Base-by-base conservation (phyloP, 2,113 vertebrate species). In the Tringa solitaria region DNA sequence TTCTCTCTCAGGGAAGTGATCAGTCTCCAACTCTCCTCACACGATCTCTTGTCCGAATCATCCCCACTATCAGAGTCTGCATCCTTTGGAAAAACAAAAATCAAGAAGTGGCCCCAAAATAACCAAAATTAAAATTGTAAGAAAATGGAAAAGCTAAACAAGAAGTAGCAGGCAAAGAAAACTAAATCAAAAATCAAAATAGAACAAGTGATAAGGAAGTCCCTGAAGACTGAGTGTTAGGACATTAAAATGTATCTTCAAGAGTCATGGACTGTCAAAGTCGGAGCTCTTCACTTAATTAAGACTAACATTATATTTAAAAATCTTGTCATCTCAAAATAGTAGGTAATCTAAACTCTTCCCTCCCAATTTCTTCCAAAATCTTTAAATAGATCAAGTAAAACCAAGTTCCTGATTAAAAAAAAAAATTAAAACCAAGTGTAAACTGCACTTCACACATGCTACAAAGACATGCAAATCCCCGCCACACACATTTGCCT, bases 61-160 rank as follows among this genome's bases (percentile, higher is more conserved):
- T 99, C 99, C 95, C 99, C 99, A 99, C 99, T 99, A 99, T 99
- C 99, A 98, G 99, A 99, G 98, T 99, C 99, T 98, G 99, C 99
- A 97, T 99, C 99, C 99, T 99, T 99, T 98, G 98, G 96, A 97
- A 97, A 99, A 99, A 99, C 98, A 99, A 99, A 98, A 99, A 99
- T 98, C 98, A 99, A 98, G 99, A 98, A 99, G 98, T 98, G 98
- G 99, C 99, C 98, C 98, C 98, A 98, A 99, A 98, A 98, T 97
- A 98, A 99, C 98, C 98, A 97, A 99, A 99, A 99, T 99, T 98
- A 98, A 98, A 97, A 98, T 97, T 96, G 98, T 98, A 98, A 98
- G 99, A 98, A 97, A 98, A 98, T 96, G 95, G 98, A 99, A 98
- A 98, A 98, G 96, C 50, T 84, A 96, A 98, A 98, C 96, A 96